Conservation (phyloP, 2,113 vertebrate species). For the Macroglossus sobrinus region DNA sequence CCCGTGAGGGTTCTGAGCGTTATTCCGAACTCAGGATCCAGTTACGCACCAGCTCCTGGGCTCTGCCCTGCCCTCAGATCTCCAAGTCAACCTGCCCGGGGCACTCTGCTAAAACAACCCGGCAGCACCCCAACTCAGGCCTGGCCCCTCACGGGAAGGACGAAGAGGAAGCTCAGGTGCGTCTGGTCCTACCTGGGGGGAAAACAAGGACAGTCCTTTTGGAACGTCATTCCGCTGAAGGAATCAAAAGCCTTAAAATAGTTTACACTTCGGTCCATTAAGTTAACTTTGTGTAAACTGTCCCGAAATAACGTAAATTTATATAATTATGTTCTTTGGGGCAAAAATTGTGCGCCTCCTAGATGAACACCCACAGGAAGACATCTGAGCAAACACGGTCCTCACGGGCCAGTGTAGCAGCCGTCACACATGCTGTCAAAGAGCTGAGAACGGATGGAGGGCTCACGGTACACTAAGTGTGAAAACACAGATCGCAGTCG, state of each 20-base stretch:
- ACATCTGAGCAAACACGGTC: neutral
- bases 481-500: neutral
- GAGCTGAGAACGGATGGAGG: neutral
- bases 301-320: neutral
- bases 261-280: neutral
- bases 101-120: fast-evolving
- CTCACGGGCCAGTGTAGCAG: fast-evolving
- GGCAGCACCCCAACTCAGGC: fast-evolving
- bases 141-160: fast-evolving
- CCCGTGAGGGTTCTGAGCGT: fast-evolving
- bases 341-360: neutral
- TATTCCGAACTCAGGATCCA: fast-evolving
- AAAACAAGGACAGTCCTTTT: fast-evolving
- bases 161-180: fast-evolving
- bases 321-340: neutral
- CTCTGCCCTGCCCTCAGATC: fast-evolving
- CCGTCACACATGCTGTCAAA: neutral
- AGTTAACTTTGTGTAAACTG: neutral
- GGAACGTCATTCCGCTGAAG: neutral
- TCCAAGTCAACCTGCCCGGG: fast-evolving
- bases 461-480: neutral
- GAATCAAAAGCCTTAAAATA: neutral
- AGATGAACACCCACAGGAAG: neutral
- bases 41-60: fast-evolving
- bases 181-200: neutral